Percentiles rank a stretch among this genome's conserved stretches.
phyloP scores from a whole-genome alignment of 1,140 invertebrate species.

The Palaemon carinicauda region DNA sequence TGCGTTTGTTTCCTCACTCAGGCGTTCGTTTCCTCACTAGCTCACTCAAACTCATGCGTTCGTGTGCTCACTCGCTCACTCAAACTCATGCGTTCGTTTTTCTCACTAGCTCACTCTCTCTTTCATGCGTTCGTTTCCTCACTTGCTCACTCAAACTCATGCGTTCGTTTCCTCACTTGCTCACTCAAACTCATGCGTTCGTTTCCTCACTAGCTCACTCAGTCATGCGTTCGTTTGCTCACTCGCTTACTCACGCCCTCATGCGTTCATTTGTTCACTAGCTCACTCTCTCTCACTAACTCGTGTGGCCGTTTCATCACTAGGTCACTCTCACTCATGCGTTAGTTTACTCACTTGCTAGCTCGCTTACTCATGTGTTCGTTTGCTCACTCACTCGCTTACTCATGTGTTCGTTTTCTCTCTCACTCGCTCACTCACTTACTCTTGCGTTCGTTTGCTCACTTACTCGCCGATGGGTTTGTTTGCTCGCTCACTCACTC shows the following conservation, averaged over 20 bases:
- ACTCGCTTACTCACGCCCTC: too few species aligned
- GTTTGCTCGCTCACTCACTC: too few species aligned
- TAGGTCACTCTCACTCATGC: background rate
- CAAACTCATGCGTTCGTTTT: background rate
- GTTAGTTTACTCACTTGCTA: background rate
- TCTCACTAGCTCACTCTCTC: background rate
- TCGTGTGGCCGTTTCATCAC: background rate
- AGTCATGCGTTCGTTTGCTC: too few species aligned
- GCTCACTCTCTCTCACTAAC: background rate
- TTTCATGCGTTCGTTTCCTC: too few species aligned
- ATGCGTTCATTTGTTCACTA: too few species aligned
- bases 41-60: background rate
- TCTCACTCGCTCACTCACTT: background rate
- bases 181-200: too few species aligned
- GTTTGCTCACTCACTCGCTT: background rate
- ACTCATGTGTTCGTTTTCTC: background rate
- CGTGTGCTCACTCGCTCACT: background rate
- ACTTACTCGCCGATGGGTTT: background rate
- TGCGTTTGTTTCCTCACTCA: too few species aligned
- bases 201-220: too few species aligned
- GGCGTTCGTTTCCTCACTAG: too few species aligned
- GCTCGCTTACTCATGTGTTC: background rate
- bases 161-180: too few species aligned
- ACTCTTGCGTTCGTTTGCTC: background rate
- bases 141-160: too few species aligned